Conservation (phyloP, 2,888 invertebrate species). For the Sympetrum striolatum region DNA sequence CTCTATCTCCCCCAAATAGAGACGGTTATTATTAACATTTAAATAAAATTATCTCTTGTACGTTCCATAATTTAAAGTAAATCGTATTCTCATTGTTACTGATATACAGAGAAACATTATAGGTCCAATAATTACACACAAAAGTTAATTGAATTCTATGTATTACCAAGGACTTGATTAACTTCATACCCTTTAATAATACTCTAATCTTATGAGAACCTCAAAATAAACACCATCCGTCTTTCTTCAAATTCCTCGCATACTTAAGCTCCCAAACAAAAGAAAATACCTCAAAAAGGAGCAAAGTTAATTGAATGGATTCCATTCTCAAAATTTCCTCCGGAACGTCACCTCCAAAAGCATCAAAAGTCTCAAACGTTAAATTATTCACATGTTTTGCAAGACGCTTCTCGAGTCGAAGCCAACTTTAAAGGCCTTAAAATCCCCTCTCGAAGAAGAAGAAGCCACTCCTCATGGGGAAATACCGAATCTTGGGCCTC, state of each 20-base stretch:
- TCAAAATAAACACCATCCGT: not conserved
- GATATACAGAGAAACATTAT: too few species aligned
- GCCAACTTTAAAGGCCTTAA: not conserved
- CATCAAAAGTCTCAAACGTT: not conserved
- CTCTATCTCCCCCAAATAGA: too few species aligned
- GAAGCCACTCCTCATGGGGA: not conserved
- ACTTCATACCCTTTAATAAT: too few species aligned
- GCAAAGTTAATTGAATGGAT: not conserved
- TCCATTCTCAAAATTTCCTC: not conserved
- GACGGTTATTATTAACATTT: too few species aligned
- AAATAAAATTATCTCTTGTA: too few species aligned
- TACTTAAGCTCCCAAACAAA: not conserved
- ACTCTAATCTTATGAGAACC: too few species aligned
- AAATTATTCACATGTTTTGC: not conserved
- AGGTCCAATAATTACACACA: too few species aligned
- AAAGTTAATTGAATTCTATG: too few species aligned
- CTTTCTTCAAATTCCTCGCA: not conserved
- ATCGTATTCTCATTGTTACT: too few species aligned
- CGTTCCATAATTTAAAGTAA: too few species aligned
- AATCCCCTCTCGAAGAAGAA: not conserved
- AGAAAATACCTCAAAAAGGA: not conserved
- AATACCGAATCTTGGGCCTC: not conserved
- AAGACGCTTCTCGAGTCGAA: not conserved
- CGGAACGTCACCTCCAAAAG: not conserved
- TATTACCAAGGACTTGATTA: too few species aligned